Evolutionary conservation across 1,140 invertebrate genomes (phyloP).

Genomic region (Druon quercuslanigerum): DNA sequence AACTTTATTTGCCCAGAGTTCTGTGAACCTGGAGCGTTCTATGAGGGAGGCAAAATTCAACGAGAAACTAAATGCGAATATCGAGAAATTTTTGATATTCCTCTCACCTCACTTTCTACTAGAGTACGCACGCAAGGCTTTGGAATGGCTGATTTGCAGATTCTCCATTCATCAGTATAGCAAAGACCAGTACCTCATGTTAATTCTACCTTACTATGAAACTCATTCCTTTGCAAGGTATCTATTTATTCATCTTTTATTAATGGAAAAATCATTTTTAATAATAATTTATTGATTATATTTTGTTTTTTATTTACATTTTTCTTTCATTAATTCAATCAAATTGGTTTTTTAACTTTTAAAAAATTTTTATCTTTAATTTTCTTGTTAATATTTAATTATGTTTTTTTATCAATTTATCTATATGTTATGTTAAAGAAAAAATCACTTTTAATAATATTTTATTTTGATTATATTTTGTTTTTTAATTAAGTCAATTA

Average conservation of each 20-base stretch:
- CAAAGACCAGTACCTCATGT: conserved; percentile 84
- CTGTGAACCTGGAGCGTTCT: conserved; percentile 86
- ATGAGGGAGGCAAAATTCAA: conserved; percentile 86
- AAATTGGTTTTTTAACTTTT: too few species aligned
- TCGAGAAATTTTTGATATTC: conserved; percentile 87
- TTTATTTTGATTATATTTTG: too few species aligned
- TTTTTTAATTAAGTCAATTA: too few species aligned
- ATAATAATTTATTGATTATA: too few species aligned
- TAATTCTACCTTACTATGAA: conserved; percentile 93
- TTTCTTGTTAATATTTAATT: too few species aligned
- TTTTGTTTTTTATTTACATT: too few species aligned
- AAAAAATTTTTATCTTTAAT: too few species aligned
- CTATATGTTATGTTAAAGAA: too few species aligned
- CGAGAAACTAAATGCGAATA: conserved; percentile 82
- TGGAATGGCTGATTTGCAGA: conserved; percentile 95
- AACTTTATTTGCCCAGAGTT: conserved; percentile 85
- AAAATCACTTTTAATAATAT: too few species aligned
- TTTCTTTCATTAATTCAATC: too few species aligned
- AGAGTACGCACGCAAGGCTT: conserved; percentile 88
- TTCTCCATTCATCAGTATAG: conserved; percentile 94
- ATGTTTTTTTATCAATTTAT: too few species aligned
- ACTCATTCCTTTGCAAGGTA: conserved; percentile 89
- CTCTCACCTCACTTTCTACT: conserved; percentile 92
- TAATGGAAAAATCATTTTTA: neutral
- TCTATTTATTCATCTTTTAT: neutral